Evolutionary conservation across 2,888 invertebrate species (phyloP), one percentile per base, ranked within the genome.

Genomic region (Macrosoma leucophasiata): DNA sequence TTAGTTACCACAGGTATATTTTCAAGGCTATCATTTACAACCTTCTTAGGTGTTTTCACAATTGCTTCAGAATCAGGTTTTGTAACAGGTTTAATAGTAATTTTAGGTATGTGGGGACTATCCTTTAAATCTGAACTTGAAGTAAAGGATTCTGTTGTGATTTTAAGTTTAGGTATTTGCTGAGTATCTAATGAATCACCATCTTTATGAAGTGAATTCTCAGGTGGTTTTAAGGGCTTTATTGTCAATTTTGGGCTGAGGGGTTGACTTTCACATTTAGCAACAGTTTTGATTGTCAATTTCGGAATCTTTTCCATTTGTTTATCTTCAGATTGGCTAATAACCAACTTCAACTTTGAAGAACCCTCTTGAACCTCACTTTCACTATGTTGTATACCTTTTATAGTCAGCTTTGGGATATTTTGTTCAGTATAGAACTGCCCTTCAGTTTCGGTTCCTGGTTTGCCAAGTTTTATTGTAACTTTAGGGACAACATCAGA

Each of bases 11-110:
- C 56, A 50, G 76, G 78, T 44, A 78, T 73, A 50, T 73, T 58
- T 47, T 81, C 82, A 36, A 62, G 44, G 24, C 58, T 67, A 41
- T 76, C 74, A 59, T 50, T 58, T 26, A 55, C 39, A 46, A 36
- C 25, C 40, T 69, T 72, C 49, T 63, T 71, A 15, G 58, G 52
- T 45, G 60, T 54, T 48, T 69, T 71, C 23, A 45, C 35, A 41
- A 42, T 36, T 39, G 50, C 37, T 39, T 73, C 75, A 41, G 41
- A 30, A 47, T 74, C 75, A 31, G 52, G 45, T 54, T 73, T 77
- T 39, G 63, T 52, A 14, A 82, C 61, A 43, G 86, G 77, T 64
- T 88, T 88, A 21, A 87, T 87, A 32, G 87, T 88, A 36, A 88
- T 73, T 72, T 87, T 88, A 52, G 88, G 87, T 58, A 87, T 72